phyloP scores from a whole-genome alignment of 2,888 invertebrate genomes.

The Bombylius discolor region DNA sequence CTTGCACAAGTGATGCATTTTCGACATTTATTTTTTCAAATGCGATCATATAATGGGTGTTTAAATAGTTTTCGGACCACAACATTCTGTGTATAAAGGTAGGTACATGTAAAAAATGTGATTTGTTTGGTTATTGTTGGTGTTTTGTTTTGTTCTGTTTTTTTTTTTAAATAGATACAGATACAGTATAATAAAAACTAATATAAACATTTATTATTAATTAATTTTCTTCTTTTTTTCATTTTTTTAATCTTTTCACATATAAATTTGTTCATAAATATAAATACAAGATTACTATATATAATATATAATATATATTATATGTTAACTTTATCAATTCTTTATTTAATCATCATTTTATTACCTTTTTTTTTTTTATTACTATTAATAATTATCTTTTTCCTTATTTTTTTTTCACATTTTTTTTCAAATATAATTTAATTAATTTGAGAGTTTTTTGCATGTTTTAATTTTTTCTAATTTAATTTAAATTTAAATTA shows the following conservation, averaged over 20 bases:
- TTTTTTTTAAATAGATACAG: too few relatives aligned
- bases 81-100: slow-evolving; percentile 3
- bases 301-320: slow-evolving; percentile 15
- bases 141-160: too few relatives aligned
- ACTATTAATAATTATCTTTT: too few relatives aligned
- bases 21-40: too few relatives aligned
- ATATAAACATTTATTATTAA: slow-evolving; percentile 7
- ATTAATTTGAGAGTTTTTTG: slow-evolving; percentile 2
- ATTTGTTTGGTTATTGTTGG: neutral
- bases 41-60: too few relatives aligned
- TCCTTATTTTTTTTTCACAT: too few relatives aligned
- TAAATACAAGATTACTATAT: slow-evolving; percentile 20
- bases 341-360: slow-evolving; percentile 14
- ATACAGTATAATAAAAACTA: slow-evolving; percentile 2
- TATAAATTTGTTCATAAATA: slow-evolving; percentile 21
- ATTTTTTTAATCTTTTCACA: slow-evolving; percentile 6
- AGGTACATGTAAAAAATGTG: neutral
- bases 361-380: slow-evolving; percentile 8
- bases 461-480: neutral
- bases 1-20: too few relatives aligned
- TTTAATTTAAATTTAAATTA: slow-evolving; percentile 6
- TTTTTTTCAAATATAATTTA: slow-evolving; percentile 9
- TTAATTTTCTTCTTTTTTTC: neutral
- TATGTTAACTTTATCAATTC: slow-evolving; percentile 21
- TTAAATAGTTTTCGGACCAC: slow-evolving; percentile 2